A percentile compares a stretch with the other conserved stretches of the same genome.
These are phyloP conservation scores for Dendroctonus ponderosae DNA, from an alignment of 1,140 invertebrate genomes.

Conservation along the genomic window DNA sequence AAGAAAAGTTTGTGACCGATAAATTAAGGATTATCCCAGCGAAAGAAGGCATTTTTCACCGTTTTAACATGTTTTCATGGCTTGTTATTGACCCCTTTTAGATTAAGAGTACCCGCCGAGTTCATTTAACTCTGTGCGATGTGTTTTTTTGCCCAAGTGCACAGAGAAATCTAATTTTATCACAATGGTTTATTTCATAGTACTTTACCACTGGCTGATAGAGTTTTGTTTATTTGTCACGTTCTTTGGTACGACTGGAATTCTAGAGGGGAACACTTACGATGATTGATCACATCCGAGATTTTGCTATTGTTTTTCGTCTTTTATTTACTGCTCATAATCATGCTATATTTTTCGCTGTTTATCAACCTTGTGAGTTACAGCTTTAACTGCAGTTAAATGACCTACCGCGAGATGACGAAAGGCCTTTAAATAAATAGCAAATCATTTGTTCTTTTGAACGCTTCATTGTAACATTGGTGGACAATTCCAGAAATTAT, in stretches of 20 bases:
- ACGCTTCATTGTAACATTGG: too few relatives aligned
- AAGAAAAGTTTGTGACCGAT: constrained; percentile 39
- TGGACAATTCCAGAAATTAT: constrained; percentile 2
- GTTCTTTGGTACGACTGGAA: too few relatives aligned
- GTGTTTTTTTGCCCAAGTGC: constrained; percentile 26
- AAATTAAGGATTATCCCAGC: constrained; percentile 33
- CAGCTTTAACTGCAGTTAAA: too few relatives aligned
- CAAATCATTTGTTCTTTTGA: too few relatives aligned
- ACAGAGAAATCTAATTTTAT: constrained; percentile 23
- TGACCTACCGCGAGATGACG: too few relatives aligned
- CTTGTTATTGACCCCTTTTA: constrained; percentile 42
- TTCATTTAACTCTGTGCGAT: constrained; percentile 35
- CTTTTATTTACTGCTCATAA: too few relatives aligned
- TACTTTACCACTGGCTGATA: constrained; percentile 21
- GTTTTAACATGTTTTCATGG: constrained; percentile 38
- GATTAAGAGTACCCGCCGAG: constrained; percentile 34
- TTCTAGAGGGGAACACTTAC: too few relatives aligned
- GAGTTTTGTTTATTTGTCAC: constrained; percentile 5
- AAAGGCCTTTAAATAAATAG: too few relatives aligned
- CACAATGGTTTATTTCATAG: constrained; percentile 29
- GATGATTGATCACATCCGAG: too few relatives aligned
- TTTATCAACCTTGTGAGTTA: too few relatives aligned
- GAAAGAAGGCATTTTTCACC: constrained; percentile 32
- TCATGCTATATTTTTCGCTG: too few relatives aligned
- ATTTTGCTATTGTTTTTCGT: too few relatives aligned